Percentiles rank a stretch among this genome's conserved stretches.
Evolutionary conservation across 2,888 invertebrate species (phyloP).

Genomic region (Idaea biselata): DNA sequence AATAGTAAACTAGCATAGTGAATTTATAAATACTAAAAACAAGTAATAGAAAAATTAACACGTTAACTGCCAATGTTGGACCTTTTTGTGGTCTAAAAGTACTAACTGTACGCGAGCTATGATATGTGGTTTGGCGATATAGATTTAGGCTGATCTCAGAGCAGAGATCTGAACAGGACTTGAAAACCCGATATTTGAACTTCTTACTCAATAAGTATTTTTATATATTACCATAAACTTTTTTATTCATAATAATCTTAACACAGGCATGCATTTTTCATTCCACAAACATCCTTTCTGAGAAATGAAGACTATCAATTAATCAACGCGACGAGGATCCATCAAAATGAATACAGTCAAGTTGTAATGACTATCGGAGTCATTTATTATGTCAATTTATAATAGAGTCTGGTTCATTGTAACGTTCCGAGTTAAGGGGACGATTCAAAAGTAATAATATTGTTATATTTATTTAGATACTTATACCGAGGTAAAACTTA

Average conservation of each 20-base stretch:
- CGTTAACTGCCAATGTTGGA: too few relatives aligned
- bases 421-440: background rate
- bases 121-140: too few relatives aligned
- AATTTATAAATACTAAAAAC: too few relatives aligned
- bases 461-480: background rate
- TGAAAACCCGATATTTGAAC: too few relatives aligned
- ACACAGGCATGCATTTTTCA: background rate
- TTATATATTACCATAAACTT: too few relatives aligned
- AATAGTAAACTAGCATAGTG: background rate
- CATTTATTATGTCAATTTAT: conserved; percentile 35
- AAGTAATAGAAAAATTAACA: too few relatives aligned
- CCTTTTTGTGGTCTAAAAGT: too few relatives aligned
- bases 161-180: too few relatives aligned
- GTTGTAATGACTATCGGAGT: conserved; percentile 24
- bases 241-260: background rate
- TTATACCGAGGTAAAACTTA: too few relatives aligned
- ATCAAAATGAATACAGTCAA: conserved; percentile 18
- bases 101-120: too few relatives aligned
- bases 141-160: too few relatives aligned
- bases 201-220: too few relatives aligned
- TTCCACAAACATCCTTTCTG: background rate
- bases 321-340: conserved; percentile 8
- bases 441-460: background rate
- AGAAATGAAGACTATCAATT: conserved; percentile 5
- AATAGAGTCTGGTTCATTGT: conserved; percentile 16